Conservation (phyloP, 2,797 vertebrate genomes). For the Gambelia wislizenii region DNA sequence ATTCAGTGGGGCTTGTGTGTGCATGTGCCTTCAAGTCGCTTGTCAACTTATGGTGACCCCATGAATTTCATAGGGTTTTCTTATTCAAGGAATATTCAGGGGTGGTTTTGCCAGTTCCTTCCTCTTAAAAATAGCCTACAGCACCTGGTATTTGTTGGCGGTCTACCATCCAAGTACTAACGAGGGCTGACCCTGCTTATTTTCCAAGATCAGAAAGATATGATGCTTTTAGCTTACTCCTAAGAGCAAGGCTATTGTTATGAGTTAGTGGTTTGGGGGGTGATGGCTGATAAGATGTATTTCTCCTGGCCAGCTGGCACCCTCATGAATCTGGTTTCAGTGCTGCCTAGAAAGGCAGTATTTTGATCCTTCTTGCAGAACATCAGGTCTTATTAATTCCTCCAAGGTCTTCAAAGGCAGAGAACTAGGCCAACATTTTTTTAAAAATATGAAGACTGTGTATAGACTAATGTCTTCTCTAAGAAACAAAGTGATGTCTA, state of each 20-base stretch:
- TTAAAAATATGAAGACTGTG: neutral
- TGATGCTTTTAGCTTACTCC: neutral
- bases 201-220: too few species aligned
- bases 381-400: conserved; percentile 2
- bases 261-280: too few species aligned
- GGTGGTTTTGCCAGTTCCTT: too few species aligned
- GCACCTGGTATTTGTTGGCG: too few species aligned
- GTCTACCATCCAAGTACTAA: too few species aligned
- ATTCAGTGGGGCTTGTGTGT: neutral
- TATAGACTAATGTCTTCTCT: neutral
- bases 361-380: neutral
- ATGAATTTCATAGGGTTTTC: too few species aligned
- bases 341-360: neutral
- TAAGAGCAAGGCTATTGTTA: too few species aligned
- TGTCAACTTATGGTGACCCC: too few species aligned
- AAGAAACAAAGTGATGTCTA: neutral
- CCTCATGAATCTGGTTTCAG: neutral
- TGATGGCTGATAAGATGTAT: neutral
- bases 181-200: too few species aligned
- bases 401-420: neutral
- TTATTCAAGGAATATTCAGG: too few species aligned
- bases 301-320: neutral
- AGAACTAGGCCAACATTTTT: neutral
- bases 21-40: too few species aligned
- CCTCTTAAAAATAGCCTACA: too few species aligned